Conservation (phyloP, 2,888 invertebrate species). For the Acleris laterana region DNA sequence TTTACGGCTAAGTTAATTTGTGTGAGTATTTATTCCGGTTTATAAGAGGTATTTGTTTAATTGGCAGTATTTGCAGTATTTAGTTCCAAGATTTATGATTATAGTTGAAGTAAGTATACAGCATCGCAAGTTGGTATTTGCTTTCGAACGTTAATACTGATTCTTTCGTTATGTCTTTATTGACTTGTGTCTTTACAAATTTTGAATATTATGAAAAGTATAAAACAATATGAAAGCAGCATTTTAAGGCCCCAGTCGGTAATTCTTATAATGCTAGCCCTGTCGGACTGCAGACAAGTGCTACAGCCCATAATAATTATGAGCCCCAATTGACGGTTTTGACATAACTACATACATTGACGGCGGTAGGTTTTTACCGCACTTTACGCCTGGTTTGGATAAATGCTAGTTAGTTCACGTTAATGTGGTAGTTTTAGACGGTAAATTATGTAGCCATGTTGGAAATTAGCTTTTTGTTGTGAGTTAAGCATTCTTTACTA, state of each 20-base stretch:
- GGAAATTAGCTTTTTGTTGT: slow-evolving; percentile 5
- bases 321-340: slow-evolving; percentile 17
- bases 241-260: not conserved
- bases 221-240: not conserved
- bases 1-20: too few species aligned
- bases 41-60: too few species aligned
- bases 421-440: slow-evolving; percentile 19
- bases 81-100: too few species aligned
- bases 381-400: slow-evolving; percentile 19
- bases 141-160: too few species aligned
- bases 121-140: too few species aligned
- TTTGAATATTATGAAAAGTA: not conserved
- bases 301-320: slow-evolving; percentile 14
- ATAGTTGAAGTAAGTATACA: too few species aligned
- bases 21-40: too few species aligned
- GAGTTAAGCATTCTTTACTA: not conserved
- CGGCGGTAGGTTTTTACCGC: slow-evolving; percentile 18
- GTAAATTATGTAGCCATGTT: slow-evolving; percentile 2
- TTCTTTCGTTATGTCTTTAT: too few species aligned
- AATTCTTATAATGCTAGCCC: slow-evolving; percentile 7
- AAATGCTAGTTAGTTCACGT: slow-evolving; percentile 3
- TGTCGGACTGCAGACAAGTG: slow-evolving; percentile 3
- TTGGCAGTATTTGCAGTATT: too few species aligned
- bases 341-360: slow-evolving; percentile 19
- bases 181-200: too few species aligned